phyloP scores from a whole-genome alignment of 2,797 vertebrate species.

The Periparus ater region DNA sequence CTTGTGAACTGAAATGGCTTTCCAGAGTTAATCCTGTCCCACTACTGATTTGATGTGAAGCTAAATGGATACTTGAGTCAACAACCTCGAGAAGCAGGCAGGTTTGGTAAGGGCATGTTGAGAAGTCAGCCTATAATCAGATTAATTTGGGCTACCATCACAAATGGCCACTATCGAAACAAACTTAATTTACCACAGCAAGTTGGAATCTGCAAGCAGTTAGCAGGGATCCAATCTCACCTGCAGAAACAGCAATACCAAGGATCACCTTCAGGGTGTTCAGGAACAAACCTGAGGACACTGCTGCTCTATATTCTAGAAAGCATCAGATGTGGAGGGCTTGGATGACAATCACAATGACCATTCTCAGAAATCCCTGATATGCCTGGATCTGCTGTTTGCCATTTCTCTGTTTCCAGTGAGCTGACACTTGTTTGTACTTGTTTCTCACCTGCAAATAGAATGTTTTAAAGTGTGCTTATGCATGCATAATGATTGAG shows the following conservation, averaged over 20 bases:
- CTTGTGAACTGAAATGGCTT: not conserved
- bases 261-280: not conserved
- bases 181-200: not conserved
- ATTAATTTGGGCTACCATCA: not conserved
- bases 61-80: not conserved
- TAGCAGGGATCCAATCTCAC: not conserved
- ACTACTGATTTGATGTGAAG: fast-evolving
- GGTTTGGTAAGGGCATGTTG: not conserved
- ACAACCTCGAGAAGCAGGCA: not conserved
- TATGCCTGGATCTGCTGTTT: not conserved
- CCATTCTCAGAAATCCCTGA: not conserved
- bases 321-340: not conserved
- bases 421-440: not conserved
- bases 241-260: not conserved
- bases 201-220: not conserved
- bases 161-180: not conserved
- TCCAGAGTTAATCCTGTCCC: not conserved
- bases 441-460: not conserved
- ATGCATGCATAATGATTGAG: not conserved
- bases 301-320: not conserved
- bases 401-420: not conserved
- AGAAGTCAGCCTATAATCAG: not conserved
- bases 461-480: not conserved
- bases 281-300: not conserved
- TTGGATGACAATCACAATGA: not conserved